Conservation (phyloP, 2,888 invertebrate species). For the Phyllotreta striolata region DNA sequence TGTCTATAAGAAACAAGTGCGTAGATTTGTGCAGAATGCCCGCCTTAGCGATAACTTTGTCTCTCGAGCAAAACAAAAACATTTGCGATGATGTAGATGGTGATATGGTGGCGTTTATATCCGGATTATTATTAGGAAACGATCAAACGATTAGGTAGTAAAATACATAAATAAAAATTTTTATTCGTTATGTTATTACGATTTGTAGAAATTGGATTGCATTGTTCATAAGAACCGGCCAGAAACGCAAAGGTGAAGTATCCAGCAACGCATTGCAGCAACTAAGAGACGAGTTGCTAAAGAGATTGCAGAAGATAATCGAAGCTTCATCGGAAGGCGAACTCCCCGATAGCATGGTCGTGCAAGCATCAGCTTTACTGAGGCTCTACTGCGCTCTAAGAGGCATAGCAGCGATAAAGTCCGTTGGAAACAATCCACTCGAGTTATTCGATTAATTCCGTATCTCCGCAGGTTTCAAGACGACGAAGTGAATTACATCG, state of each 20-base stretch:
- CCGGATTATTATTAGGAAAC: constrained; percentile 85
- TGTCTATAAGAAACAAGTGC: constrained; percentile 86
- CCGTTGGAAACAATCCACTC: not conserved
- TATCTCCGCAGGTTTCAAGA: constrained; percentile 75
- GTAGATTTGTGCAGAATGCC: constrained; percentile 91
- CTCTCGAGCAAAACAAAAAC: constrained; percentile 69
- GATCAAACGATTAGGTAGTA: constrained; percentile 75
- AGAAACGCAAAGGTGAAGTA: constrained; percentile 80
- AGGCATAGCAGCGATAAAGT: constrained; percentile 92
- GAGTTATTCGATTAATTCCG: constrained; percentile 25
- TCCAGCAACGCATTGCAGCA: constrained; percentile 73
- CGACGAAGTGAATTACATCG: constrained; percentile 85
- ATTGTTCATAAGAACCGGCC: constrained; percentile 86
- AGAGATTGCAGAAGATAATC: constrained; percentile 72
- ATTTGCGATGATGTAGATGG: constrained; percentile 50
- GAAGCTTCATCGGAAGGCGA: constrained; percentile 69
- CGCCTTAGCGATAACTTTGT: constrained; percentile 83
- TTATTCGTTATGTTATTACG: constrained; percentile 15
- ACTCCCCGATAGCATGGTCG: constrained; percentile 72
- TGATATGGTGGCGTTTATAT: constrained; percentile 68
- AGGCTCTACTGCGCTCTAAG: constrained; percentile 91
- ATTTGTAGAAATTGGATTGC: constrained; percentile 87
- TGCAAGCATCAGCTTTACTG: constrained; percentile 89
- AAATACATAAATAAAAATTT: not conserved
- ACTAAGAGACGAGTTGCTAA: constrained; percentile 79